These are phyloP conservation scores for Calidris pugnax DNA, from an alignment of 2,113 vertebrate genomes.

Conservation along the genomic window DNA sequence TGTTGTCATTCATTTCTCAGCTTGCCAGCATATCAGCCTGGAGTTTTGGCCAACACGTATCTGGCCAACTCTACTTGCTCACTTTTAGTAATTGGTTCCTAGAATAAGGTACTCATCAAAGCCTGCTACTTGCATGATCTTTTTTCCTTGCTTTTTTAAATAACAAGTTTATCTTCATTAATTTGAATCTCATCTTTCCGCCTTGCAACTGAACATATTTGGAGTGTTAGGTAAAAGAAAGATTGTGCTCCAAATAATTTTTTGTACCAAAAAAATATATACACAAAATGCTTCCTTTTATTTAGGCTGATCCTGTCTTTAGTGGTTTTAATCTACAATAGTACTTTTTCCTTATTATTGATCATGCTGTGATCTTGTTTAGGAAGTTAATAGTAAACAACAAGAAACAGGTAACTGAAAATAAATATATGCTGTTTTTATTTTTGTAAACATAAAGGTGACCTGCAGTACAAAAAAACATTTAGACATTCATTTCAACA, in stretches of 20 bases:
- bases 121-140: background rate
- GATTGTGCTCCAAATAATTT: background rate
- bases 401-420: background rate
- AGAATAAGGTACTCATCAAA: background rate
- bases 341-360: background rate
- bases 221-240: background rate
- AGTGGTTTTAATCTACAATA: background rate
- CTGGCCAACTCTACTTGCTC: background rate
- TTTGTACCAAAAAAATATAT: background rate
- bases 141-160: slow-evolving; percentile 1
- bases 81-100: background rate
- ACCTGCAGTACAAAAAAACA: background rate
- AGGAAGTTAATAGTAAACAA: background rate
- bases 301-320: background rate
- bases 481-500: background rate
- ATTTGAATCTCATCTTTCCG: background rate
- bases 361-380: background rate
- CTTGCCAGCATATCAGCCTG: background rate
- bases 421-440: background rate
- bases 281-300: background rate
- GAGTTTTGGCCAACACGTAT: background rate
- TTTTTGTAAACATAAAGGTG: background rate
- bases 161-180: background rate
- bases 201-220: background rate
- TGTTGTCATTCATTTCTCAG: background rate